Percentiles rank a stretch among this genome's conserved stretches.
Conservation (phyloP, 2,113 vertebrate species). For the Rhinolophus sinicus region DNA sequence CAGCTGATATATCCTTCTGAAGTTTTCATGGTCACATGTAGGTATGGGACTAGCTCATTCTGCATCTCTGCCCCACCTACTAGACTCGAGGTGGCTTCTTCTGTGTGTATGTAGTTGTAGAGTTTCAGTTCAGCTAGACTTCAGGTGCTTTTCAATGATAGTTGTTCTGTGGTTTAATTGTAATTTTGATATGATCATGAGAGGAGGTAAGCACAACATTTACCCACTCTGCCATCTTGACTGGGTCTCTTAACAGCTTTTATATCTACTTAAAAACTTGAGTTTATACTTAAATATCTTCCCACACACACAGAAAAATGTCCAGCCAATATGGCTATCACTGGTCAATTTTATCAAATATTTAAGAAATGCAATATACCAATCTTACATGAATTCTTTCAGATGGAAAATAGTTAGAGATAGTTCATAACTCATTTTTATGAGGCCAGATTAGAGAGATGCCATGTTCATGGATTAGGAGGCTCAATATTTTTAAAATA, state of each 20-base stretch:
- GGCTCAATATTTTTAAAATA: background rate
- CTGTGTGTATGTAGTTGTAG: too few relatives aligned
- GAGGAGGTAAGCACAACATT: too few relatives aligned
- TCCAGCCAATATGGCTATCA: background rate
- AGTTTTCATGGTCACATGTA: too few relatives aligned
- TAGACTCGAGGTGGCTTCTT: too few relatives aligned
- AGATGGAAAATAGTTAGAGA: background rate
- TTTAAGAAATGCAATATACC: background rate
- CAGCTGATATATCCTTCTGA: too few relatives aligned
- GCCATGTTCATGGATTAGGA: background rate
- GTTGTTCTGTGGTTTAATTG: too few relatives aligned
- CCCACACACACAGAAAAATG: background rate
- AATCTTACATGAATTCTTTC: background rate
- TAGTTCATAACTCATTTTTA: conserved; percentile 5
- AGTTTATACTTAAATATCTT: background rate
- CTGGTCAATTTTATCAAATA: background rate
- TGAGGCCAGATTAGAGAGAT: background rate
- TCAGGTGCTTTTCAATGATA: too few relatives aligned
- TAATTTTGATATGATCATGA: too few relatives aligned
- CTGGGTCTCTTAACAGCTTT: background rate
- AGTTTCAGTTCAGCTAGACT: too few relatives aligned
- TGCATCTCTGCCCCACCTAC: too few relatives aligned
- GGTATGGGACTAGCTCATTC: too few relatives aligned
- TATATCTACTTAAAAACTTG: background rate
- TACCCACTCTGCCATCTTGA: too few relatives aligned